Evolutionary conservation across 2,797 vertebrate species (phyloP).

Genomic region (Buceros bicornis): DNA sequence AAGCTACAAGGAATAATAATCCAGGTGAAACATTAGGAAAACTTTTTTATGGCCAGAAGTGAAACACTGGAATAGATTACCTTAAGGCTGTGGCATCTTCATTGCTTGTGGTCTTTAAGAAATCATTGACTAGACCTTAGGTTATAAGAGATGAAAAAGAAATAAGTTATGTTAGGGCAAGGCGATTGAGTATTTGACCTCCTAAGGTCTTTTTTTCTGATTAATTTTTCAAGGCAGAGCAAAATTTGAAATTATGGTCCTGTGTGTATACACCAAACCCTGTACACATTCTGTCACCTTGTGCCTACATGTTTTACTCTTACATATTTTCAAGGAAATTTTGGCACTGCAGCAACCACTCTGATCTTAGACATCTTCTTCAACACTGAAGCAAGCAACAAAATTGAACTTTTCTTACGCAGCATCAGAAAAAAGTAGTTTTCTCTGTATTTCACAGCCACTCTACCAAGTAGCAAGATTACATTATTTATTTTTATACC

Average conservation of each 20-base stretch:
- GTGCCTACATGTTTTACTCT: background rate
- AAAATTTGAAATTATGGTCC: background rate
- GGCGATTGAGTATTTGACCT: background rate
- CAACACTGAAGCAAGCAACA: background rate
- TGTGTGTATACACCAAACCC: background rate
- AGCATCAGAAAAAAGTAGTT: background rate
- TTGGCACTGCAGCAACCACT: background rate
- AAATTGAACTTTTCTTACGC: background rate
- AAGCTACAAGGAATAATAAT: background rate
- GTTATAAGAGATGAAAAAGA: background rate
- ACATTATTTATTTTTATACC: background rate
- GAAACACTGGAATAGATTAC: background rate
- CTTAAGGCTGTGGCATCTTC: background rate
- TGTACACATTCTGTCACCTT: background rate
- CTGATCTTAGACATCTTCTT: background rate
- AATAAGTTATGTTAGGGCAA: background rate
- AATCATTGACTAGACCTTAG: background rate
- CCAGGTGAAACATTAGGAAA: background rate
- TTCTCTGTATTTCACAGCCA: constrained; percentile 29
- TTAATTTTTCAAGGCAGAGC: background rate
- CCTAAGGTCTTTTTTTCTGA: background rate
- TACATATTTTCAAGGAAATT: background rate
- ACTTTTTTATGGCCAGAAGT: background rate
- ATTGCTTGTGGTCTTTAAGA: background rate
- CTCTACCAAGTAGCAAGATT: background rate